Conservation (phyloP, 2,888 invertebrate genomes). For the Cyclophora albipunctata region DNA sequence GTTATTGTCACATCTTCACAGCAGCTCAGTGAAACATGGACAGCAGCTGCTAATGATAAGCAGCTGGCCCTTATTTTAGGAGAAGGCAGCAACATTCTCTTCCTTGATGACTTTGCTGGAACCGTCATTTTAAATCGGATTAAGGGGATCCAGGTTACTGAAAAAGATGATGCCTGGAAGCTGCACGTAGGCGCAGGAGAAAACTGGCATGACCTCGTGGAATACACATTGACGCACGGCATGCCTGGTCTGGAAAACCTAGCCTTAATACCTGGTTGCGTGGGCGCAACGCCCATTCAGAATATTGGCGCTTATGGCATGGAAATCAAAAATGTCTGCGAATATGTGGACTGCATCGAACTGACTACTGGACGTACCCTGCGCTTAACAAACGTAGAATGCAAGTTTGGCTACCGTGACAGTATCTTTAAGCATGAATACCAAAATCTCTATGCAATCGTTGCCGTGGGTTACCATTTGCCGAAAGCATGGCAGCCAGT, state of each 20-base stretch:
- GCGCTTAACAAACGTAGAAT: too few relatives aligned
- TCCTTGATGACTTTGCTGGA: conserved; percentile 6
- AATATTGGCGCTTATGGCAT: conserved; percentile 17
- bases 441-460: too few relatives aligned
- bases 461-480: too few relatives aligned
- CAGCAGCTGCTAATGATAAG: too few relatives aligned
- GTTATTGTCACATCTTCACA: too few relatives aligned
- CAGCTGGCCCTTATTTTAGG: not conserved
- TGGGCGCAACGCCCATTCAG: conserved; percentile 13
- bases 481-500: too few relatives aligned
- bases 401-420: too few relatives aligned
- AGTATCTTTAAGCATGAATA: too few relatives aligned
- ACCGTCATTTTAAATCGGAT: conserved; percentile 6
- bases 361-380: too few relatives aligned
- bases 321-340: conserved; percentile 11
- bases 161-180: conserved; percentile 3
- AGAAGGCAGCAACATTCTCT: conserved; percentile 6
- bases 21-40: too few relatives aligned
- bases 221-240: conserved; percentile 7
- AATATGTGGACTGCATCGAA: conserved; percentile 6
- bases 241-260: conserved; percentile 14
- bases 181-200: conserved; percentile 11
- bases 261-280: conserved; percentile 14
- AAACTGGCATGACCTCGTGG: conserved; percentile 16
- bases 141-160: conserved; percentile 5